Percentiles rank a stretch among this genome's conserved stretches.
phyloP scores from a whole-genome alignment of 2,888 invertebrate genomes.

The Pyrgus malvae region DNA sequence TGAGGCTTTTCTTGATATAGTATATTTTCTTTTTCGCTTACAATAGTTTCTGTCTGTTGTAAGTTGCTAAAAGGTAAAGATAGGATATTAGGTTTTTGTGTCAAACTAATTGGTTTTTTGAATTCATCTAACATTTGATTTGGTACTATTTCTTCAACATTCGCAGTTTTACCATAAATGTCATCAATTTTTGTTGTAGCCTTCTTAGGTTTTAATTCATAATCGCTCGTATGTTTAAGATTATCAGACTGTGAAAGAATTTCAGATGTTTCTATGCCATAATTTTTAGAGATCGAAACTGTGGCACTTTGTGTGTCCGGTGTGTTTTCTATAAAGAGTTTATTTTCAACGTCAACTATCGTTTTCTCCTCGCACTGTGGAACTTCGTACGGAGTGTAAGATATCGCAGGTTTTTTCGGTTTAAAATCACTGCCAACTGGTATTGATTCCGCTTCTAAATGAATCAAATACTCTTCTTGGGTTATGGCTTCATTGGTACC shows the following conservation, averaged over 20 bases:
- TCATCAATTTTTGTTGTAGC: slow-evolving; percentile 60
- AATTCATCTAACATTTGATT: slow-evolving; percentile 57
- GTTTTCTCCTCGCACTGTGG: slow-evolving; percentile 81
- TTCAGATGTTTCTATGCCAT: slow-evolving; percentile 80
- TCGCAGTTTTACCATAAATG: slow-evolving; percentile 66
- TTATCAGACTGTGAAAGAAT: slow-evolving; percentile 79
- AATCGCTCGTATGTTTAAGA: slow-evolving; percentile 57
- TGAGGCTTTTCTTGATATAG: slow-evolving; percentile 47
- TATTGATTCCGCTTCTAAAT: slow-evolving; percentile 66
- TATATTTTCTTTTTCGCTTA: slow-evolving; percentile 75
- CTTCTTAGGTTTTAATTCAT: slow-evolving; percentile 57
- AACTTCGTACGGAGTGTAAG: slow-evolving; percentile 75
- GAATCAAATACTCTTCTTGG: slow-evolving; percentile 78
- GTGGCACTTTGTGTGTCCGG: slow-evolving; percentile 71
- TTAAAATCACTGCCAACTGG: slow-evolving; percentile 42
- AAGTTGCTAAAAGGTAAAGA: slow-evolving; percentile 64
- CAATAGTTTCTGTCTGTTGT: slow-evolving; percentile 72
- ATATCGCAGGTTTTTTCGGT: slow-evolving; percentile 65
- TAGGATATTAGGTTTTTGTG: slow-evolving; percentile 46
- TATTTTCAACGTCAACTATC: slow-evolving; percentile 82
- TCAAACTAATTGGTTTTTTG: slow-evolving; percentile 43
- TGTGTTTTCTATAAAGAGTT: slow-evolving; percentile 50
- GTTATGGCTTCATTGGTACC: slow-evolving; percentile 81
- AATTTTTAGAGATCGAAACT: slow-evolving; percentile 63
- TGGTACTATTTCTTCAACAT: slow-evolving; percentile 58